Percentiles rank a stretch among this genome's conserved stretches.
These are phyloP conservation scores for Diuraphis noxia DNA, from an alignment of 1,140 invertebrate species.

Conservation along the genomic window DNA sequence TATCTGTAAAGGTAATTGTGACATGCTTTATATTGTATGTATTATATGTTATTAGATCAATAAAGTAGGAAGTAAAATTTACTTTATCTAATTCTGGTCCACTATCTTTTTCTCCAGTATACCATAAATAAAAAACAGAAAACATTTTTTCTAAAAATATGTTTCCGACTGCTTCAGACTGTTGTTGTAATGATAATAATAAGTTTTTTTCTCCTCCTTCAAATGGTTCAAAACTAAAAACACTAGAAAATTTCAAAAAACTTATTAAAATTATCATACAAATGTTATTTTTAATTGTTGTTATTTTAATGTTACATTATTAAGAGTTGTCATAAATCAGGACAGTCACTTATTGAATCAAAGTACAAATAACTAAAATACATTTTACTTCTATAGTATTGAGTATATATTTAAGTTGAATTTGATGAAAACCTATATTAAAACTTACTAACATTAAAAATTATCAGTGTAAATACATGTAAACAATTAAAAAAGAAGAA, in stretches of 20 bases:
- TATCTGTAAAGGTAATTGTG: not conserved
- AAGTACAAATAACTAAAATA: not conserved
- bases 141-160: conserved; percentile 42
- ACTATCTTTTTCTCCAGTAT: conserved; percentile 41
- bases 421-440: not conserved
- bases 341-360: not conserved
- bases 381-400: no score
- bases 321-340: not conserved
- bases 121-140: conserved; percentile 19
- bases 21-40: not conserved
- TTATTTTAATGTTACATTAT: no score
- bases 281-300: no score
- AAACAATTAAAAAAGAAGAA: not conserved
- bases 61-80: not conserved
- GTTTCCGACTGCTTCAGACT: not conserved
- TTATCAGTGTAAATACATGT: not conserved
- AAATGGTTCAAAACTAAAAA: conserved; percentile 46
- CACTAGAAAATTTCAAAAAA: not conserved
- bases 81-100: conserved; percentile 32
- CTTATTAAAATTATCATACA: not conserved
- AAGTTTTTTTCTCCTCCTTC: conserved; percentile 44
- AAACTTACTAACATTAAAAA: not conserved
- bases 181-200: conserved; percentile 31
- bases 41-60: not conserved
- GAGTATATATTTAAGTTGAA: no score